Evolutionary conservation across 2,113 vertebrate genomes (phyloP).

Genomic region (Ramphastos sulfuratus): DNA sequence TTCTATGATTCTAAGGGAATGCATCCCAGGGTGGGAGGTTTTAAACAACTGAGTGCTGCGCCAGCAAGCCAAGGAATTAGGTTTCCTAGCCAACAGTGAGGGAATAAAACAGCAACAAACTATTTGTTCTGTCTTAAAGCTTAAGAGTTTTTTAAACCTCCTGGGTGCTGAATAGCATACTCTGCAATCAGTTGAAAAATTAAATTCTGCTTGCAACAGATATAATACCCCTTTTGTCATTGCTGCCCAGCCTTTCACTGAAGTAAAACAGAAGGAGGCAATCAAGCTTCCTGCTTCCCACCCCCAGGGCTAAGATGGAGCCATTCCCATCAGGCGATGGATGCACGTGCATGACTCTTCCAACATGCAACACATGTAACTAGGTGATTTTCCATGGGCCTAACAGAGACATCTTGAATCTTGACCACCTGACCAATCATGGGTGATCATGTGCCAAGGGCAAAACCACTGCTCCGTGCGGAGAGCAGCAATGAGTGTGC

Average conservation of each 20-base stretch:
- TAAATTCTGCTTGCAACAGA: constrained; percentile 20
- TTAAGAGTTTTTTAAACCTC: constrained; percentile 23
- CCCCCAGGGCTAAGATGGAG: not conserved
- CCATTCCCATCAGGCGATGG: not conserved
- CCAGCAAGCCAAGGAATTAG: constrained; percentile 1
- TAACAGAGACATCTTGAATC: not conserved
- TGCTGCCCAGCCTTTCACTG: not conserved
- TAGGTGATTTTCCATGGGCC: not conserved
- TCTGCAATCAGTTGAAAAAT: constrained; percentile 26
- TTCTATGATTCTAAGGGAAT: not conserved
- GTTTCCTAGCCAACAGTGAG: not conserved
- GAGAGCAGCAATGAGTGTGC: not conserved
- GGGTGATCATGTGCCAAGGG: not conserved
- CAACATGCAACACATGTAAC: not conserved
- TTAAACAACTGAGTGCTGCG: constrained; percentile 21
- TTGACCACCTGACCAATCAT: fast-evolving
- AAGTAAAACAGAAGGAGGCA: not conserved
- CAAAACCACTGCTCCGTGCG: not conserved
- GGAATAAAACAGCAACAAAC: not conserved
- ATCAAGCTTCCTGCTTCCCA: not conserved
- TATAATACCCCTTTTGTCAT: constrained; percentile 33
- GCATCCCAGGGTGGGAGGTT: not conserved
- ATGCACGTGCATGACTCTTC: not conserved
- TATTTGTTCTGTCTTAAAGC: constrained; percentile 27
- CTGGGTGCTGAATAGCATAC: not conserved